These are phyloP conservation scores for Tiaroga cobitis DNA, from an alignment of 2,797 vertebrate species.

Conservation along the genomic window DNA sequence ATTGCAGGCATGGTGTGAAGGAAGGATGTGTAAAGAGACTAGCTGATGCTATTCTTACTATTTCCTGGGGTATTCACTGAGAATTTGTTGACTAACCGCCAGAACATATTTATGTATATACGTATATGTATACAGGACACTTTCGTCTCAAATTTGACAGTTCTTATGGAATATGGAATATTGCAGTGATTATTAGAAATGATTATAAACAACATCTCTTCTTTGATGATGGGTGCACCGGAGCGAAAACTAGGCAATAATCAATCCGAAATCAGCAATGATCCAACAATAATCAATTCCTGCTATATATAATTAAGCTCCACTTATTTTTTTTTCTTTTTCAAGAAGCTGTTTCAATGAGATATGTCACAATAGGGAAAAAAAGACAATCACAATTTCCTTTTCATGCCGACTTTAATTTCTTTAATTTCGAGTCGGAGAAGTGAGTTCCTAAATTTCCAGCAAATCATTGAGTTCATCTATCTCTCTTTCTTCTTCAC, in stretches of 20 bases:
- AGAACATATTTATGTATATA: neutral
- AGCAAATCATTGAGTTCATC: neutral
- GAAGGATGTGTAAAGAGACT: constrained; percentile 23
- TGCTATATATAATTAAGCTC: neutral
- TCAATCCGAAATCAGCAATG: neutral
- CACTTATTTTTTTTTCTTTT: neutral
- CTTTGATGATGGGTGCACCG: neutral
- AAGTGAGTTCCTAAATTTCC: neutral
- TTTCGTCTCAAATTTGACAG: no score
- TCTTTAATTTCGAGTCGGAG: neutral
- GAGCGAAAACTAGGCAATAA: neutral
- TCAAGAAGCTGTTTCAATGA: neutral
- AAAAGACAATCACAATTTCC: no score
- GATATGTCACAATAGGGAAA: neutral
- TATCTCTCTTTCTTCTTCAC: constrained; percentile 4
- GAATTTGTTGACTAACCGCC: neutral
- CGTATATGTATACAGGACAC: no score
- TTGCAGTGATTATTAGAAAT: neutral
- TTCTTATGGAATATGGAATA: no score
- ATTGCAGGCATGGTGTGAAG: constrained; percentile 72
- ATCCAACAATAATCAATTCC: neutral
- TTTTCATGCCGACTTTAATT: no score
- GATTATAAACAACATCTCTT: neutral
- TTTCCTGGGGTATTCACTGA: neutral
- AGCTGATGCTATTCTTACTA: neutral